Percentiles rank a stretch among this genome's conserved stretches.
These are phyloP conservation scores for Eolophus roseicapilla DNA, from an alignment of 2,113 vertebrate genomes.

Conservation along the genomic window DNA sequence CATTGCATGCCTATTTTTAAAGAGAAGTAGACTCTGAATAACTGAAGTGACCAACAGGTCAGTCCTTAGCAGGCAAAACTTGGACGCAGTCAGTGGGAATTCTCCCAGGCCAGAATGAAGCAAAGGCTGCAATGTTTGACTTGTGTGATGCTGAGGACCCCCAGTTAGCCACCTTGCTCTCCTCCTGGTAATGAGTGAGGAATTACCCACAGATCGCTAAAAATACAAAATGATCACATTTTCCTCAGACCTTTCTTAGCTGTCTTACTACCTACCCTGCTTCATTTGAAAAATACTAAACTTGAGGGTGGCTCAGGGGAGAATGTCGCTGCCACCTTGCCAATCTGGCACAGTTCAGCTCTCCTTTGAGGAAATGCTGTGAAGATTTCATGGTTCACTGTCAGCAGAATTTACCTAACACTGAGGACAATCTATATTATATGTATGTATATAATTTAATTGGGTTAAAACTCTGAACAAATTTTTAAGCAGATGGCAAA, in stretches of 20 bases:
- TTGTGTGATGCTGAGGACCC: background rate
- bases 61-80: background rate
- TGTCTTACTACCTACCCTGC: background rate
- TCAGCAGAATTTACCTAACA: background rate
- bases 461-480: background rate
- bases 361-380: background rate
- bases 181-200: background rate
- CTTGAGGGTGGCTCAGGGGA: background rate
- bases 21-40: background rate
- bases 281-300: background rate
- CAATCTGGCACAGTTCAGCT: background rate
- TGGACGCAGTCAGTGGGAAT: background rate
- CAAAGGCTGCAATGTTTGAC: background rate
- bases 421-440: background rate
- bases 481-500: background rate
- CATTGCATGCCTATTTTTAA: conserved; percentile 20
- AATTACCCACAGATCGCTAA: background rate
- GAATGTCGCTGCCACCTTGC: background rate
- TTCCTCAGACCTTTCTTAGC: background rate
- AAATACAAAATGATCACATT: background rate
- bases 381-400: background rate
- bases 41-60: background rate
- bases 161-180: background rate
- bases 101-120: background rate
- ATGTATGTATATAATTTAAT: background rate